Conservation (phyloP, 2,113 vertebrate species). For the Meleagris gallopavo region DNA sequence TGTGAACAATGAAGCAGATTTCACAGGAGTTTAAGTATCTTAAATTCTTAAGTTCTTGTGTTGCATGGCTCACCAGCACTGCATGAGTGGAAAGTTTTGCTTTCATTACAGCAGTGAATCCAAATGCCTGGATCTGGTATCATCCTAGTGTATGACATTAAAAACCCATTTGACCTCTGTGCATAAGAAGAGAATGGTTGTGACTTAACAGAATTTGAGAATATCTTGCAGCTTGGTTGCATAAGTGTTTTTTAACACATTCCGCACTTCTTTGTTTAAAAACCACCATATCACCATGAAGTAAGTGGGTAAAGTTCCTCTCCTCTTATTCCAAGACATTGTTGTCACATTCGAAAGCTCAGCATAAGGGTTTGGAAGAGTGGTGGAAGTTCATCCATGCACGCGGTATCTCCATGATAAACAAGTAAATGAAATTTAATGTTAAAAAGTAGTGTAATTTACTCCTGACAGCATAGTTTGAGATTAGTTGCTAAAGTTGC, state of each 20-base stretch:
- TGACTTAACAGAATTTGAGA: background rate
- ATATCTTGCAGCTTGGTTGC: background rate
- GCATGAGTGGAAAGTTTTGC: background rate
- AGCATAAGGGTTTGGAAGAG: background rate
- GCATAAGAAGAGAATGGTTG: background rate
- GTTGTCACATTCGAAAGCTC: background rate
- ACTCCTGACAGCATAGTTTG: background rate
- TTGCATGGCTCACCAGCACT: background rate
- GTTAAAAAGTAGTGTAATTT: background rate
- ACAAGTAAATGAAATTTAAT: background rate
- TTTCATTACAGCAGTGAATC: background rate
- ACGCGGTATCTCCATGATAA: background rate
- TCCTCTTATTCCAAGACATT: background rate
- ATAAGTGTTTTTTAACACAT: background rate
- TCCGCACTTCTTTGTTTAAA: background rate
- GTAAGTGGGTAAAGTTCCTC: background rate
- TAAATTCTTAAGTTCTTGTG: no score
- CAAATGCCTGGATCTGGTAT: background rate
- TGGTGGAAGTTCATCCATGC: background rate
- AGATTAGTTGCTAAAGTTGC: background rate
- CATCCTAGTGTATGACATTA: fast-evolving
- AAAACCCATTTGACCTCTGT: background rate
- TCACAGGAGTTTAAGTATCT: background rate
- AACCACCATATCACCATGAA: background rate
- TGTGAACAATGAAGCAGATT: background rate